Evolutionary conservation across 1,140 invertebrate genomes (phyloP), one percentile per base, ranked within the genome.

Genomic region (Lordiphosa clarofinis): DNA sequence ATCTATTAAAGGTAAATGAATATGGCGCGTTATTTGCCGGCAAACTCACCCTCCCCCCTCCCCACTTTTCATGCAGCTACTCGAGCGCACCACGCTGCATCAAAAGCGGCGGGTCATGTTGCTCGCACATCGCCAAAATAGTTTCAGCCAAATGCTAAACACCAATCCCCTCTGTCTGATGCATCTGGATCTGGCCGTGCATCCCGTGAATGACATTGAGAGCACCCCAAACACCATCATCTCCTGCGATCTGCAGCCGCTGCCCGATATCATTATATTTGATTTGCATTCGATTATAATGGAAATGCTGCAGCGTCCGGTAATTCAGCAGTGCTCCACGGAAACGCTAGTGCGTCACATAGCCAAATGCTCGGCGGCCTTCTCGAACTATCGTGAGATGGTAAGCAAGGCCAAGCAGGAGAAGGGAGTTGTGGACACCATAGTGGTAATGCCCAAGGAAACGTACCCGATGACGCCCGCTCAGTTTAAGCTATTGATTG

Each of bases 351-450:
- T 81, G 2, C 72, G 76, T 1, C 62, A 53, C 9, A 69, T 81
- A 21, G 72, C 76, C 42, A 81, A 82, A 7, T 76, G 72, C 28
- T 64, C 78, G 6, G 76, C 76, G 0, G 72, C 76, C n/a, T 81
- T 81, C 31, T 66, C 56, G 28, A 76, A 76, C 5, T 81, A 65
- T 8, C 53, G 57, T n/a, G 62, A 68, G 21, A 53, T 82, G 43
- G 37, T 70, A 8, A 36, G 60, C n/a, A 44, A 44, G 3, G 13
- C 39, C n/a, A 42, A 56, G 39, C n/a, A n/a, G n/a, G n/a, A n/a
- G n/a, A n/a, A n/a, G n/a, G 10, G 19, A 5, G 2, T 10, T n/a
- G 31, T 81, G 5, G 49, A 76, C n/a, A 75, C 72, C 4, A 13
- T 82, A 28, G 53, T 81, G 33, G 49, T 81, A 2, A 61, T 81